These are phyloP conservation scores for Phrixothrix hirtus DNA, from an alignment of 2,888 invertebrate genomes.

Conservation along the genomic window DNA sequence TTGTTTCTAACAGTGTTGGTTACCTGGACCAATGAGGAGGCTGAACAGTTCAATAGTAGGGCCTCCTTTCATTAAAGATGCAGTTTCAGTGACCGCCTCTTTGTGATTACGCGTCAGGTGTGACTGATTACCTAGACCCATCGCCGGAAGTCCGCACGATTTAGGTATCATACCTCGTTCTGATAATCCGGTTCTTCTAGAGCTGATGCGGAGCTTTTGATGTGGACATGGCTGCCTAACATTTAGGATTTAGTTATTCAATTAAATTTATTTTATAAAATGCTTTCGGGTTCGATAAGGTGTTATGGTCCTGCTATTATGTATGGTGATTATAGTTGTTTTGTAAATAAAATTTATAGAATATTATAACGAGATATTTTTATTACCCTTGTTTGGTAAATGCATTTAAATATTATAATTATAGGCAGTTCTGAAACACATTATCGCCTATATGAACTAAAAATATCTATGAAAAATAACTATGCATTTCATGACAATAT, in stretches of 20 bases:
- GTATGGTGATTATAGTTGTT: too few species aligned
- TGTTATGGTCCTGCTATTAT: too few species aligned
- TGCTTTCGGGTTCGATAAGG: too few species aligned
- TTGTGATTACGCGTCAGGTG: constrained; percentile 57
- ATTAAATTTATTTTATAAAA: not conserved
- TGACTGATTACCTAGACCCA: constrained; percentile 55
- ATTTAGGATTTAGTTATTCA: constrained; percentile 3
- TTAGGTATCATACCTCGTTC: constrained; percentile 41
- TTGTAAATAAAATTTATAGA: too few species aligned
- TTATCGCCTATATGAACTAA: too few species aligned
- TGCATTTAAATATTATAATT: too few species aligned
- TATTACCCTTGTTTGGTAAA: too few species aligned
- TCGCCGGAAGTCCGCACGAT: constrained; percentile 52
- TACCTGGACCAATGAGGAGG: constrained; percentile 50
- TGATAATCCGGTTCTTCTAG: constrained; percentile 43
- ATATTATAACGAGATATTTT: too few species aligned
- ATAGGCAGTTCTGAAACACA: too few species aligned
- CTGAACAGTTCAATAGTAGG: constrained; percentile 36
- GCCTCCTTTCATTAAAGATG: constrained; percentile 54
- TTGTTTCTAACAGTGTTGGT: constrained; percentile 36
- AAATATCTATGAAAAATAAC: too few species aligned
- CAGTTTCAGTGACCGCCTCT: constrained; percentile 53
- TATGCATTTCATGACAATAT: too few species aligned
- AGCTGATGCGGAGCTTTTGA: constrained; percentile 3
- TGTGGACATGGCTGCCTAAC: constrained; percentile 24